phyloP scores from a whole-genome alignment of 2,113 vertebrate genomes.

The Cinclus mexicanus region DNA sequence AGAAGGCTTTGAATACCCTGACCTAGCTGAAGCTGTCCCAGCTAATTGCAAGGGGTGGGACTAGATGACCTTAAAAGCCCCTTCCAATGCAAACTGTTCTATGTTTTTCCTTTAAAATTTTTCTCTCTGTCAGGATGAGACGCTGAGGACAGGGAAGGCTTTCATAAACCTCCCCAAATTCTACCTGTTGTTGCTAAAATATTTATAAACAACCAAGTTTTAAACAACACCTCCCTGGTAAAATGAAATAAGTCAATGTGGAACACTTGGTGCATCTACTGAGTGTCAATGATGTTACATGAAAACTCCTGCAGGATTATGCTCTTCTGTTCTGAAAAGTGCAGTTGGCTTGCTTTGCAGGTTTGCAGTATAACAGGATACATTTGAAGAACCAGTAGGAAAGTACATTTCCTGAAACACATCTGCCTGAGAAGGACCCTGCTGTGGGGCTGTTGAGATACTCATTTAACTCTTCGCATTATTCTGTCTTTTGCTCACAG shows the following conservation, averaged over 20 bases:
- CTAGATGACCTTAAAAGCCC: not conserved
- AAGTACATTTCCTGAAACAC: constrained; percentile 61
- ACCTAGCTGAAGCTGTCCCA: not conserved
- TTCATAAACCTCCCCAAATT: not conserved
- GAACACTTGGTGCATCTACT: not conserved
- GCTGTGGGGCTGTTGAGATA: constrained; percentile 64
- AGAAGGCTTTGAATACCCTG: not conserved
- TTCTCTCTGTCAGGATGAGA: not conserved
- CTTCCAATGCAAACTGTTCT: not conserved
- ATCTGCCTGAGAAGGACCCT: constrained; percentile 55
- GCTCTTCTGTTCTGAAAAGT: not conserved
- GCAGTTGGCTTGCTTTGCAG: not conserved
- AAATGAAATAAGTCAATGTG: not conserved
- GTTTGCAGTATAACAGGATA: constrained; percentile 11
- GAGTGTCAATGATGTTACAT: not conserved
- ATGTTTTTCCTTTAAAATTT: not conserved
- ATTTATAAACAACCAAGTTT: not conserved
- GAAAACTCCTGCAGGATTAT: not conserved
- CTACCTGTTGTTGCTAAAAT: not conserved
- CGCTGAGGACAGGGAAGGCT: not conserved
- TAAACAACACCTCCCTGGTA: not conserved
- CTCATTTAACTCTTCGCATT: constrained; percentile 72
- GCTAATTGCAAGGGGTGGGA: not conserved
- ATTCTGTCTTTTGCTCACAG: constrained; percentile 71
- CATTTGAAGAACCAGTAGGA: not conserved